Evolutionary conservation across 2,797 vertebrate genomes (phyloP).

Genomic region (Orientallactaga sibirica): DNA sequence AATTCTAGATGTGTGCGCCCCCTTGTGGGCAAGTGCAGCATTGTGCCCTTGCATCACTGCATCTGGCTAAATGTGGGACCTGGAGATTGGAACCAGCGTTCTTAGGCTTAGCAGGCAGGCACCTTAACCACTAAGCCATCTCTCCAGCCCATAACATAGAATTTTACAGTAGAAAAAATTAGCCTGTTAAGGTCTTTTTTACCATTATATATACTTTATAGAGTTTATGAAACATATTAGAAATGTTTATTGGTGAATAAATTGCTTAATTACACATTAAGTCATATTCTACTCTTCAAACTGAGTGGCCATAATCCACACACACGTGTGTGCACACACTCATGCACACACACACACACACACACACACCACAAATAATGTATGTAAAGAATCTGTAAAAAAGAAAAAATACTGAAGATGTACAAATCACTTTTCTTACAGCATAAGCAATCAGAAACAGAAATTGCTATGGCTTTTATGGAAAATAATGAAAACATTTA

Average conservation of each 20-base stretch:
- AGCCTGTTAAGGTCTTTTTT: background rate
- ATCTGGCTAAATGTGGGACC: no score
- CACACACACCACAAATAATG: background rate
- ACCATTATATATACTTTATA: background rate
- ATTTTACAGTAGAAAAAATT: constrained; percentile 48
- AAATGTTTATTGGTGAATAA: constrained; percentile 54
- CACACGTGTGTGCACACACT: background rate
- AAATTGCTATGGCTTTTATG: constrained; percentile 19
- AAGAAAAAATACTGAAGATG: constrained; percentile 31
- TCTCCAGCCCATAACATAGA: background rate
- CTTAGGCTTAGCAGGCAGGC: no score
- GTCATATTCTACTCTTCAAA: constrained; percentile 34
- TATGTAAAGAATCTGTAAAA: constrained; percentile 39
- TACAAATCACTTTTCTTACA: constrained; percentile 35
- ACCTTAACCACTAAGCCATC: no score
- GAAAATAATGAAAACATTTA: constrained; percentile 52
- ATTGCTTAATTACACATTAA: constrained; percentile 34
- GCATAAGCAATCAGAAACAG: constrained; percentile 54
- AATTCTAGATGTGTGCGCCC: no score
- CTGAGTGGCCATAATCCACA: constrained; percentile 30
- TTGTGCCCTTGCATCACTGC: no score
- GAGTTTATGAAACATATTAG: background rate
- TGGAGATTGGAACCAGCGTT: no score
- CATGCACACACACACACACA: background rate
- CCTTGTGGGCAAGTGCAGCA: no score